These are phyloP conservation scores for Eupeodes latifasciatus DNA, from an alignment of 2,888 invertebrate species.

Conservation along the genomic window DNA sequence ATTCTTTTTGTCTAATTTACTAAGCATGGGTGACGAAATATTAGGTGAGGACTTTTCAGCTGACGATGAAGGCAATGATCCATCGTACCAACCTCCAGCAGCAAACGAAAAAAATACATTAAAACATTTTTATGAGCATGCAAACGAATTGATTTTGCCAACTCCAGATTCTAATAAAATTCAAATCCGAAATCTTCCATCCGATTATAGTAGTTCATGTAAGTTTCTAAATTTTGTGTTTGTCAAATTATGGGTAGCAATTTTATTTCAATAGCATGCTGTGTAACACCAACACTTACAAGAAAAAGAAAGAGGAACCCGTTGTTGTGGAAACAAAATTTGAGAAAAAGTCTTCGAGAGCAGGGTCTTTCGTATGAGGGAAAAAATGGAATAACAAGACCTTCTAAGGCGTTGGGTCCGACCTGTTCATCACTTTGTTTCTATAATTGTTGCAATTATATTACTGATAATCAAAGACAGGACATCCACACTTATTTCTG, in stretches of 20 bases:
- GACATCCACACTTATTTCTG: not conserved
- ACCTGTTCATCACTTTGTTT: constrained; percentile 1
- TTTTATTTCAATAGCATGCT: no score
- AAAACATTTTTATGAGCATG: not conserved
- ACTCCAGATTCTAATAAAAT: not conserved
- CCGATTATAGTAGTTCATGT: no score
- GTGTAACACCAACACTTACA: no score
- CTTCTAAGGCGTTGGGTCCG: not conserved
- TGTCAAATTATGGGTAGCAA: no score
- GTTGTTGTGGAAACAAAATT: not conserved
- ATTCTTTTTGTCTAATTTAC: not conserved
- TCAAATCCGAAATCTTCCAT: not conserved
- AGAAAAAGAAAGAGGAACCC: not conserved
- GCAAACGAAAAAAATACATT: not conserved
- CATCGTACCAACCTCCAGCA: not conserved
- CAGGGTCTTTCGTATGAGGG: not conserved
- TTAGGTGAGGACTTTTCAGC: no score
- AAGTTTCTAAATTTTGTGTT: no score
- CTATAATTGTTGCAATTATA: not conserved
- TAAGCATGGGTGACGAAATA: not conserved
- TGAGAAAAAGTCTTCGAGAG: not conserved
- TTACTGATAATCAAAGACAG: not conserved
- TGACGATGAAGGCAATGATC: no score
- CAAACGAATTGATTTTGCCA: not conserved
- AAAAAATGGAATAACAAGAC: constrained; percentile 10